phyloP scores from a whole-genome alignment of 2,113 vertebrate species.

The Nipponia nippon region DNA sequence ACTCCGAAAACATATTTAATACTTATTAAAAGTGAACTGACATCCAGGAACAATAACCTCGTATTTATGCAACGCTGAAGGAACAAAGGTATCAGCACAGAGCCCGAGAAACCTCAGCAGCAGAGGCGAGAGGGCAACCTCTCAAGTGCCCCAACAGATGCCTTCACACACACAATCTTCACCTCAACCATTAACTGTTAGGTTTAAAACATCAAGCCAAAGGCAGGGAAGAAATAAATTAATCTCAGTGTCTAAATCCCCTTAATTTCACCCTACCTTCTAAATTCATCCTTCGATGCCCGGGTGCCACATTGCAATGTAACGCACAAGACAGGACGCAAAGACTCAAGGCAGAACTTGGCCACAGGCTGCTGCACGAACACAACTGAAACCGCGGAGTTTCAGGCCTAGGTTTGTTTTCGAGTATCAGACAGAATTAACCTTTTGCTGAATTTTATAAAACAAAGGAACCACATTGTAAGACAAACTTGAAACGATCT shows the following conservation, averaged over 20 bases:
- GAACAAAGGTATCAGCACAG: background rate
- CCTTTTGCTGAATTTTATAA: background rate
- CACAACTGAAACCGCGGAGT: fast-evolving
- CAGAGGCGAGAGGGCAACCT: no score
- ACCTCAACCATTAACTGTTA: background rate
- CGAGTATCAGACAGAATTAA: background rate
- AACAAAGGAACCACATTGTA: background rate
- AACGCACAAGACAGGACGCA: fast-evolving
- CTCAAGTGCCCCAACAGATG: background rate
- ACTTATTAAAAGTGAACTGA: background rate
- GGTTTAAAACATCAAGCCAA: background rate
- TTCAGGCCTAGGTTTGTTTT: background rate
- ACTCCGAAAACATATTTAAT: background rate
- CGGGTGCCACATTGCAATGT: background rate
- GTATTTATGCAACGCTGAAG: background rate
- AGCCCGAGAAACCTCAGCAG: background rate
- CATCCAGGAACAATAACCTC: background rate
- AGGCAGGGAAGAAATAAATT: background rate
- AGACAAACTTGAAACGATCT: background rate
- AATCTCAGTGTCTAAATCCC: background rate
- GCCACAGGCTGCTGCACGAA: background rate
- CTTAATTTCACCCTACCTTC: background rate
- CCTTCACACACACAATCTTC: background rate
- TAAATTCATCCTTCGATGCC: background rate
- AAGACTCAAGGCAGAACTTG: background rate